Evolutionary conservation across 2,797 vertebrate species (phyloP).

Genomic region (Pseudopleuronectes americanus): DNA sequence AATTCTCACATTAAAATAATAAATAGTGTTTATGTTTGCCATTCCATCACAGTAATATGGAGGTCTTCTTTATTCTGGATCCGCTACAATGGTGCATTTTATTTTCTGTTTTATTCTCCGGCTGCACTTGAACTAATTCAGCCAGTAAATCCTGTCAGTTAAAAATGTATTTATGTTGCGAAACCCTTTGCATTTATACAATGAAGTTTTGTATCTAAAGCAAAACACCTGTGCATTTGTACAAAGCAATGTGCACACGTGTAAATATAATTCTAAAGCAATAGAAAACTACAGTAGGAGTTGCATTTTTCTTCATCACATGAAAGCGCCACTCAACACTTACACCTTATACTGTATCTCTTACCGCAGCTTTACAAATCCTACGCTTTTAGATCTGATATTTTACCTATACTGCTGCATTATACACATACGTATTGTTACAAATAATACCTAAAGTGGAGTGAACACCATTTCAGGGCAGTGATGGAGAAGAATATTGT

Average conservation of each 20-base stretch:
- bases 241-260: neutral
- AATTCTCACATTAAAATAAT: slow-evolving; percentile 9
- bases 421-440: neutral
- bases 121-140: slow-evolving; percentile 29
- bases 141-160: slow-evolving; percentile 33
- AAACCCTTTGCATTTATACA: slow-evolving; percentile 14
- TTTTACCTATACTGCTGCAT: neutral
- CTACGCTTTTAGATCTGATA: neutral
- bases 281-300: neutral
- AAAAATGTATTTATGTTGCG: slow-evolving; percentile 9
- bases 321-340: slow-evolving; percentile 6
- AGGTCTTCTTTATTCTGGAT: slow-evolving; percentile 7
- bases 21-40: neutral
- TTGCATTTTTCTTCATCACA: neutral
- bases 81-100: neutral
- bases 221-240: slow-evolving; percentile 22
- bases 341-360: neutral
- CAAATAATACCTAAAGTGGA: neutral
- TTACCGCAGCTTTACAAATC: neutral
- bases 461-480: slow-evolving; percentile 1
- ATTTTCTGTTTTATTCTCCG: slow-evolving; percentile 23
- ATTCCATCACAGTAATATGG: neutral
- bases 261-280: neutral
- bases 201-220: slow-evolving; percentile 2
- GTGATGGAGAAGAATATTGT: slow-evolving; percentile 12